Evolutionary conservation across 2,888 invertebrate genomes (phyloP), one percentile per base, ranked within the genome.

Genomic region (Seira ritae): DNA sequence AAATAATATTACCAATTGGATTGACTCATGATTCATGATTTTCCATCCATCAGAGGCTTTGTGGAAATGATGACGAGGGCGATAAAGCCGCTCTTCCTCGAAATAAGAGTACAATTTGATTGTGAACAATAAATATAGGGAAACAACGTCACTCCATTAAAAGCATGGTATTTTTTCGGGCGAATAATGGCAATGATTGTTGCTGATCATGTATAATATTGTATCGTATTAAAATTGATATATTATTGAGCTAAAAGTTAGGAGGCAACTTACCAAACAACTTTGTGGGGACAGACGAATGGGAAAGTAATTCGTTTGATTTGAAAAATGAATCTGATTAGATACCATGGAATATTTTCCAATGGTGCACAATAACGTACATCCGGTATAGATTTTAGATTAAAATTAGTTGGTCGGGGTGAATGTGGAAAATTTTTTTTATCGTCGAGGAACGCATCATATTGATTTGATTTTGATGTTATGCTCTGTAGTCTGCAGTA

Each of bases 371-470:
- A 50, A 50, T 50, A 50, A 50, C 50, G 15, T 76, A 46, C 82
- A 82, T 82, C 82, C 82, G 82, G 82, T 82, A 73, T 82, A 82
- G 82, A 82, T 82, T 67, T 73, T 66, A 82, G 82, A 76, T 76
- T 76, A 76, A 82, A 77, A 76, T 76, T 76, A 76, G 76, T 76
- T n/a, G 6, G 31, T 6, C 67, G n/a, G 12, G 15, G 12, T 20
- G 15, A 65, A 65, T 20, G 12, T n/a, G n/a, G n/a, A n/a, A n/a
- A n/a, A n/a, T n/a, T n/a, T 31, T 31, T 31, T 31, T 31, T 8
- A 31, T 31, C 31, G 31, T 31, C 8, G 15, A 67, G 24, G 66
- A 17, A 22, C 46, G 10, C 42, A 50, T 46, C 46, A 10, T 8
- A 31, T 31, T 31, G 31, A 31, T 31, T 31, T 31, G 31, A 31